phyloP scores from a whole-genome alignment of 2,113 vertebrate species.

The Gymnobelideus leadbeateri region DNA sequence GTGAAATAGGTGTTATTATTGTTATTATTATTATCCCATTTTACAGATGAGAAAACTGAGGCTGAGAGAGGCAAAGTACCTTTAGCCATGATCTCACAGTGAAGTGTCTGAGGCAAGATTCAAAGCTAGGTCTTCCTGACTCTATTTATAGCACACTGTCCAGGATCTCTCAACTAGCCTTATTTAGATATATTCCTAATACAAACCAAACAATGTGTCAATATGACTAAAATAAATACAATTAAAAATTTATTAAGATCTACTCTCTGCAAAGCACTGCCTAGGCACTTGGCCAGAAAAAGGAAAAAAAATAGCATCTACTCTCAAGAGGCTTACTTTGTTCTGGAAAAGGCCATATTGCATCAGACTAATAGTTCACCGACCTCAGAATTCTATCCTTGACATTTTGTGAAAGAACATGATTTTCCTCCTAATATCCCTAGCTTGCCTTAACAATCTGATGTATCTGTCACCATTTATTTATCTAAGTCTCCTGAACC shows the following conservation, averaged over 20 bases:
- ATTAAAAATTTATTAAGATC: background rate
- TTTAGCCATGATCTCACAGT: background rate
- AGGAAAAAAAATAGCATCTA: background rate
- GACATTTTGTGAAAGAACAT: background rate
- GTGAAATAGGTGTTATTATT: background rate
- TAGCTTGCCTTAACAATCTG: background rate
- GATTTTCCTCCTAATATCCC: background rate
- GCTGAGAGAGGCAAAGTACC: background rate
- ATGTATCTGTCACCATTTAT: background rate
- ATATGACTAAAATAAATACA: background rate
- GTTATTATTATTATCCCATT: background rate
- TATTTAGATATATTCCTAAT: background rate
- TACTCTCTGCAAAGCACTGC: background rate
- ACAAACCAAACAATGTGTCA: background rate
- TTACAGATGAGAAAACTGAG: background rate
- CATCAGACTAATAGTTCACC: slow-evolving; percentile 2
- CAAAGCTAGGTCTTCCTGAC: background rate
- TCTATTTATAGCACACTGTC: background rate
- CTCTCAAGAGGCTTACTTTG: background rate
- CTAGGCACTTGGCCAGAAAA: background rate
- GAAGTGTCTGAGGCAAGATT: background rate
- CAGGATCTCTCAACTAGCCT: background rate
- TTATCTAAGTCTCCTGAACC: background rate
- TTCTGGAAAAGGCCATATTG: background rate
- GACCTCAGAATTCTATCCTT: slow-evolving; percentile 2